Evolutionary conservation across 1,140 invertebrate genomes (phyloP), one percentile per base, ranked within the genome.

Genomic region (Oedothorax gibbosus): DNA sequence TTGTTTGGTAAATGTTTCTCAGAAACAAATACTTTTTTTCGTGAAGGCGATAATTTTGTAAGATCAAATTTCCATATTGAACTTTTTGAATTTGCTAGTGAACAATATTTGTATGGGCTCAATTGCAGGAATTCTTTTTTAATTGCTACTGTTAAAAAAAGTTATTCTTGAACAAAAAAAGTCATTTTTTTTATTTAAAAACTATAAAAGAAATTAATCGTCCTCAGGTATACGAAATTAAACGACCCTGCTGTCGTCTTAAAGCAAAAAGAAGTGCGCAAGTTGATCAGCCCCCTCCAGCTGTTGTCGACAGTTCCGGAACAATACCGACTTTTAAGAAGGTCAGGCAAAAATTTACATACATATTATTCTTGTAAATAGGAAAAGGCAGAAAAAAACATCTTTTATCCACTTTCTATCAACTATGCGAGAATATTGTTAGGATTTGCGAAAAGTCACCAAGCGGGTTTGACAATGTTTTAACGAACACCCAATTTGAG

Each of bases 301-400:
- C 78, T 81, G 78, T 71, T 53, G 53, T 60, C 62, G 66, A 71
- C 78, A 71, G 78, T 69, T 71, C 51, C 49, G 54, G 66, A 81
- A 81, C 66, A 81, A 81, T 81, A 56, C 78, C 20, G 66, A n/a
- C 9, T 71, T 79, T 81, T 71, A 71, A 81, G 78, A 81, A 60
- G 53, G 78, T 71, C 78, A 71, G 66, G 56, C 66, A 81, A 81
- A 81, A 81, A 81, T 81, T 81, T 81, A 71, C 78, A 81, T 81
- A 81, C 78, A 81, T 81, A 81, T 81, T 81, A 81, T 81, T 79
- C 78, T 35, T 50, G 49, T 15, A 60, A 60, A 57, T 50, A 49
- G 66, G 68, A 53, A 79, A 54, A 68, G 56, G 49, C 60, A 53
- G 20, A 57, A 73, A 57, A 56, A 21, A 57, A n/a, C 15, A 54